Percentiles rank a stretch among this genome's conserved stretches.
These are phyloP conservation scores for Sphinx pinastri DNA, from an alignment of 2,888 invertebrate genomes.

Conservation along the genomic window DNA sequence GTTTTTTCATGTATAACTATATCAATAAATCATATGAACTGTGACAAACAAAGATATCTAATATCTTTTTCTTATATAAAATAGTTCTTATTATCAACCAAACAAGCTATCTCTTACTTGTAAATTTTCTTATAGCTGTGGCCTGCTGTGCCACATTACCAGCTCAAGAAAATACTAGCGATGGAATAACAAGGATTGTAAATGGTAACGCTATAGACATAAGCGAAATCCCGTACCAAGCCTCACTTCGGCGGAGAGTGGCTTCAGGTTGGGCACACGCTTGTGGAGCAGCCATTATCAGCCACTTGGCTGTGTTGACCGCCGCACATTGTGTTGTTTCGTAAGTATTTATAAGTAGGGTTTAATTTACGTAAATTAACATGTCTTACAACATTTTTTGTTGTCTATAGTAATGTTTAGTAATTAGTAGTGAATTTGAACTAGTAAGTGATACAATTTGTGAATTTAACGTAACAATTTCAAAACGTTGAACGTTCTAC, in stretches of 20 bases:
- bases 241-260: conserved; percentile 55
- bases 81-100: no score
- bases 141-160: conserved; percentile 39
- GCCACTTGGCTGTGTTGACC: conserved; percentile 57
- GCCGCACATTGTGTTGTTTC: conserved; percentile 71
- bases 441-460: not conserved
- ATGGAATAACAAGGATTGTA: conserved; percentile 60
- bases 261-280: conserved; percentile 60
- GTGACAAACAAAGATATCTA: no score
- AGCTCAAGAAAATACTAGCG: conserved; percentile 33
- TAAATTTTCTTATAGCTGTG: conserved; percentile 35
- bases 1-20: no score
- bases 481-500: not conserved
- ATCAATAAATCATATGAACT: no score
- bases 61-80: no score
- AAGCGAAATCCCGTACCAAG: conserved; percentile 72
- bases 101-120: not conserved
- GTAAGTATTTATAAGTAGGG: conserved; percentile 46
- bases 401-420: not conserved
- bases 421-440: not conserved
- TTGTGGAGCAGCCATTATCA: conserved; percentile 71
- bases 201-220: conserved; percentile 76
- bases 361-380: no score
- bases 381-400: no score
- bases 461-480: not conserved